Evolutionary conservation across 1,140 invertebrate genomes (phyloP).

Genomic region (Sitophilus oryzae): DNA sequence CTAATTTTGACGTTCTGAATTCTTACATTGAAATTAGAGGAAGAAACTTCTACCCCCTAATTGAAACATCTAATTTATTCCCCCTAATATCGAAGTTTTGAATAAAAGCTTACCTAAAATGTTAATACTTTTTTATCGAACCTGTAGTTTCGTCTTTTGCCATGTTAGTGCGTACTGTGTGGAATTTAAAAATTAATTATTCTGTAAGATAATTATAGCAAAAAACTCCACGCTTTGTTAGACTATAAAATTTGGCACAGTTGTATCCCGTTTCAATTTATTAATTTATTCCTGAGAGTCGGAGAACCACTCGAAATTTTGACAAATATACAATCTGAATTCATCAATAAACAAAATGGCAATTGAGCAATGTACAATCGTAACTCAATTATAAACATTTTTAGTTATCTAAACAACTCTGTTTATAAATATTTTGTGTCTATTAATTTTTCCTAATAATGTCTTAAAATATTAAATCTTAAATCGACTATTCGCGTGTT

Average conservation of each 20-base stretch:
- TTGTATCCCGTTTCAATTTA: neutral
- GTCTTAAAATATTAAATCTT: slow-evolving; percentile 41
- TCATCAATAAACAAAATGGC: slow-evolving; percentile 29
- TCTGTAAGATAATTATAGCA: no score
- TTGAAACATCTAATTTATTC: no score
- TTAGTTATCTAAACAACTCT: slow-evolving; percentile 37
- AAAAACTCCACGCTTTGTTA: no score
- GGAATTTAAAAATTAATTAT: no score
- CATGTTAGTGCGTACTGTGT: no score
- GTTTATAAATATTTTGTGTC: slow-evolving; percentile 35
- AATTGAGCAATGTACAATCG: slow-evolving; percentile 43
- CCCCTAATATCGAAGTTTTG: no score
- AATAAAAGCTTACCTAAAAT: no score
- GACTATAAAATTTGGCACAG: slow-evolving; percentile 7
- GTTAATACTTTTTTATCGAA: no score
- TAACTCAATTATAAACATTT: slow-evolving; percentile 39
- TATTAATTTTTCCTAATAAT: slow-evolving; percentile 33
- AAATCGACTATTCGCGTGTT: slow-evolving; percentile 38
- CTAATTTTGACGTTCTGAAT: no score
- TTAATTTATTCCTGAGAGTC: slow-evolving; percentile 16
- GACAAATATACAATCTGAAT: slow-evolving; percentile 25
- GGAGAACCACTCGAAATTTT: slow-evolving; percentile 21
- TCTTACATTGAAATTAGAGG: no score
- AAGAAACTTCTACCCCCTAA: no score
- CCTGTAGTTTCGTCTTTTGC: no score